A percentile compares a stretch with the other conserved stretches of the same genome.
Conservation (phyloP, 2,797 vertebrate genomes). For the Cyclopterus lumpus region DNA sequence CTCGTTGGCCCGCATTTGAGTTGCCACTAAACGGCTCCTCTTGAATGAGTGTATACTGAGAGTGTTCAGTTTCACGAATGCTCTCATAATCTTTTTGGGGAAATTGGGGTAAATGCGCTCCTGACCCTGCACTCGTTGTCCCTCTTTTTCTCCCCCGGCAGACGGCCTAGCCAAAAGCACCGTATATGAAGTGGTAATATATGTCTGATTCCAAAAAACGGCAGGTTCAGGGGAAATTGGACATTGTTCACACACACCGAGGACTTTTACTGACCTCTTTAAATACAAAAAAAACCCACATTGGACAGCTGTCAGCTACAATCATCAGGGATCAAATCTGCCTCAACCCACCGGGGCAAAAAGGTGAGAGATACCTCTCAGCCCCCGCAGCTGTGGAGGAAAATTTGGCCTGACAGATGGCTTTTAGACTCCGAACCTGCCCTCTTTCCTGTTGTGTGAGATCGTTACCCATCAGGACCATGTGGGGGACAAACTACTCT, state of each 20-base stretch:
- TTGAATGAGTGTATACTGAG: slow-evolving; percentile 1
- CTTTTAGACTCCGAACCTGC: slow-evolving; percentile 50
- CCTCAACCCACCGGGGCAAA: slow-evolving; percentile 42
- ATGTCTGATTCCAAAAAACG: slow-evolving; percentile 11
- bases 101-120: slow-evolving; percentile 32
- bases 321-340: slow-evolving; percentile 59
- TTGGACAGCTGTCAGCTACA: slow-evolving; percentile 66
- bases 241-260: slow-evolving; percentile 54
- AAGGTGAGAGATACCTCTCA: slow-evolving; percentile 53
- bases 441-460: slow-evolving; percentile 41
- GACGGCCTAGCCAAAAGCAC: slow-evolving; percentile 13
- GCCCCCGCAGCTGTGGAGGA: slow-evolving; percentile 28
- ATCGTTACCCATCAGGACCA: slow-evolving; percentile 53
- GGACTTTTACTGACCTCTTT: slow-evolving; percentile 52
- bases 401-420: slow-evolving; percentile 59
- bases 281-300: slow-evolving; percentile 26
- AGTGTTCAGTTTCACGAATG: slow-evolving; percentile 15
- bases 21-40: slow-evolving; percentile 9
- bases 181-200: slow-evolving; percentile 1
- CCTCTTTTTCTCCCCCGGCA: slow-evolving; percentile 22
- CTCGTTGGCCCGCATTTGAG: slow-evolving; percentile 17
- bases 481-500: slow-evolving; percentile 41
- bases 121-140: slow-evolving; percentile 16
- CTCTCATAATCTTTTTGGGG: slow-evolving; percentile 14
- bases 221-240: slow-evolving; percentile 17